Percentiles rank a stretch among this genome's conserved stretches.
These are phyloP conservation scores for Notodonta dromedarius DNA, from an alignment of 2,888 invertebrate genomes.

Conservation along the genomic window DNA sequence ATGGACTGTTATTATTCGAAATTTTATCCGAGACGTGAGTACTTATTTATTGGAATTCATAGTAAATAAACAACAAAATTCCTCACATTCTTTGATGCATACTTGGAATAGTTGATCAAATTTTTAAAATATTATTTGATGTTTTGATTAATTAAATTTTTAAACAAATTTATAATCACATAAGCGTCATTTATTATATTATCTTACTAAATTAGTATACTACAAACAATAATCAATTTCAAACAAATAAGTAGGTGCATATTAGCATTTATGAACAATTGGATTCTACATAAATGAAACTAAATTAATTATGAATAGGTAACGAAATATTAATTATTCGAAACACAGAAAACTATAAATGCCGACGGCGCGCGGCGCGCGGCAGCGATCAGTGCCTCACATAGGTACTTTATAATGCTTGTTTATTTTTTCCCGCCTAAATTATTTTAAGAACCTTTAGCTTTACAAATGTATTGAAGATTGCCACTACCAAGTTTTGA, in stretches of 20 bases:
- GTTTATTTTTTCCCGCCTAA: conserved; percentile 16
- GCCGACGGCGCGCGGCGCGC: not conserved
- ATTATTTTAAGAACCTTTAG: conserved; percentile 17
- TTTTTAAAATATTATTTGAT: conserved; percentile 13
- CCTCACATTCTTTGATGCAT: conserved; percentile 69
- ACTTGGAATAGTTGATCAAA: conserved; percentile 47
- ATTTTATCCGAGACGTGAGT: conserved; percentile 84
- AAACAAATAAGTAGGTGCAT: no score
- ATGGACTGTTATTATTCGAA: conserved; percentile 85
- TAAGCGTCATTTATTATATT: not conserved
- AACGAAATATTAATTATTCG: not conserved
- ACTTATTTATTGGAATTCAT: conserved; percentile 58
- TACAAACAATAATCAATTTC: no score
- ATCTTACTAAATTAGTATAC: no score
- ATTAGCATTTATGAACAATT: no score
- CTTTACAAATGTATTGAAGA: not conserved
- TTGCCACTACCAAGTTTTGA: no score
- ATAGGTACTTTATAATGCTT: not conserved
- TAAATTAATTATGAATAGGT: no score
- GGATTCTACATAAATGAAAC: no score
- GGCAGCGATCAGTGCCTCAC: no score
- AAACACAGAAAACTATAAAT: not conserved
- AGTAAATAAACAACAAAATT: conserved; percentile 79
- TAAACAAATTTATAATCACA: not conserved
- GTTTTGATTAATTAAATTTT: not conserved